A percentile compares a stretch with the other conserved stretches of the same genome.
Conservation (phyloP, 2,888 invertebrate species). For the Polymixis flavicincta region DNA sequence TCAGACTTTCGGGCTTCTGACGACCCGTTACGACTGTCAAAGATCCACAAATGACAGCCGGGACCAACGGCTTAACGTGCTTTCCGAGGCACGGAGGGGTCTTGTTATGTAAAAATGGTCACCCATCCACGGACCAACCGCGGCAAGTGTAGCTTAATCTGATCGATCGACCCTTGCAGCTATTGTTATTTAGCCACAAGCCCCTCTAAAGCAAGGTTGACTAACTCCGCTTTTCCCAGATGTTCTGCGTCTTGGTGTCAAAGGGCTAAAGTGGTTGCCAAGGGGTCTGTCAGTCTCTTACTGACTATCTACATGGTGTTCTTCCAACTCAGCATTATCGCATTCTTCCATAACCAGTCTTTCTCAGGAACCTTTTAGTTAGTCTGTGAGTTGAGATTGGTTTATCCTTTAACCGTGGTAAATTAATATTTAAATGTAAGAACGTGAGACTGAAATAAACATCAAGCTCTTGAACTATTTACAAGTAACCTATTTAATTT, state of each 20-base stretch:
- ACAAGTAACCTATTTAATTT: slow-evolving; percentile 55
- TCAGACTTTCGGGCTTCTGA: too few relatives aligned
- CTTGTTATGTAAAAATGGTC: too few relatives aligned
- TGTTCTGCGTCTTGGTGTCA: too few relatives aligned
- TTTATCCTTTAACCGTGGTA: neutral
- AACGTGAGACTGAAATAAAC: accelerated
- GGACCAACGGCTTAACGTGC: too few relatives aligned
- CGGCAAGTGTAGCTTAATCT: too few relatives aligned
- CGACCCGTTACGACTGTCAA: too few relatives aligned
- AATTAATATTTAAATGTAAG: neutral
- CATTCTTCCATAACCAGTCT: neutral
- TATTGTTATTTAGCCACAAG: too few relatives aligned
- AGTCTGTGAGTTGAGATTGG: too few relatives aligned
- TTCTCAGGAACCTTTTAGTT: neutral
- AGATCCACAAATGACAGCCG: too few relatives aligned
- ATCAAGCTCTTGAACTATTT: slow-evolving; percentile 29
- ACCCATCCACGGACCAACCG: too few relatives aligned
- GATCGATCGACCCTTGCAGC: too few relatives aligned
- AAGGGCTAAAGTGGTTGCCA: neutral
- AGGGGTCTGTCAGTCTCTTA: neutral
- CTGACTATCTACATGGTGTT: neutral
- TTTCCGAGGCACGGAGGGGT: too few relatives aligned
- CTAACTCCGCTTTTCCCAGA: neutral
- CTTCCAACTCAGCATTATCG: neutral
- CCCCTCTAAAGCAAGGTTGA: neutral